These are phyloP conservation scores for Listronotus oregonensis DNA, from an alignment of 1,140 invertebrate genomes.

Conservation along the genomic window DNA sequence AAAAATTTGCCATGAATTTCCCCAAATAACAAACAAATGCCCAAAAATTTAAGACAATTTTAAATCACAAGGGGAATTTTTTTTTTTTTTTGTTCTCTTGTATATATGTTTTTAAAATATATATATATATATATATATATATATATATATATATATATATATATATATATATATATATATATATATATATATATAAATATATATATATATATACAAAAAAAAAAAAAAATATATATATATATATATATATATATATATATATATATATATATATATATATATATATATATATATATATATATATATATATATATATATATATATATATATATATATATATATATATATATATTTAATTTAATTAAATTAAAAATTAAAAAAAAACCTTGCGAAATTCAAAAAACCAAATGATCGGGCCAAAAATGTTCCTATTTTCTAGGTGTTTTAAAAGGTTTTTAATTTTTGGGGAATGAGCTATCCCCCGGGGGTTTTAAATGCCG, in stretches of 20 bases:
- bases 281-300: conserved; percentile 13
- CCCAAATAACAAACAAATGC: too few relatives aligned
- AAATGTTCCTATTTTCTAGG: too few relatives aligned
- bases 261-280: conserved; percentile 14
- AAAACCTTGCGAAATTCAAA: too few relatives aligned
- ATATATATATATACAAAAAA: neutral
- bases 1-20: too few relatives aligned
- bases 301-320: conserved; percentile 14
- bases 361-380: too few relatives aligned
- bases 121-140: conserved; percentile 12
- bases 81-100: too few relatives aligned
- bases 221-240: conserved; percentile 2
- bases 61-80: too few relatives aligned
- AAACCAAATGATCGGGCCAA: too few relatives aligned
- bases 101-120: neutral
- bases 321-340: conserved; percentile 13
- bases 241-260: conserved; percentile 13
- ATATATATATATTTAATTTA: conserved; percentile 11
- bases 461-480: too few relatives aligned
- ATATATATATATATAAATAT: conserved; percentile 1
- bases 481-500: too few relatives aligned
- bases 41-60: too few relatives aligned
- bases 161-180: neutral
- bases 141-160: neutral
- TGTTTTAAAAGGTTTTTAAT: too few relatives aligned